Evolutionary conservation across 2,113 vertebrate species (phyloP).

Genomic region (Sinocyclocheilus maitianheensis): DNA sequence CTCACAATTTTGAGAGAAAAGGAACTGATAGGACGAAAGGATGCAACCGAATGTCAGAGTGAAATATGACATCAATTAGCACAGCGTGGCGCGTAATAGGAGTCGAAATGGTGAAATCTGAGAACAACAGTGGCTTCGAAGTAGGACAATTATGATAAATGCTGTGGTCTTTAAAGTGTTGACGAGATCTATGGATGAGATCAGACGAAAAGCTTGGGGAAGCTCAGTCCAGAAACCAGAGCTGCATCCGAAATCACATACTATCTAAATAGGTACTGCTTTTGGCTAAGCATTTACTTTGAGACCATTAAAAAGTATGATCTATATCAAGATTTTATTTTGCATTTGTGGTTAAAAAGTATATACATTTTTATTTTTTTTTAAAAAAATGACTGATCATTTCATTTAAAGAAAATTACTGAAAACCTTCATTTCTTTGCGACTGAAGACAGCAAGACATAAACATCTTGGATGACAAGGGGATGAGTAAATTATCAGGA

Average conservation of each 20-base stretch:
- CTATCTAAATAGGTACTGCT: neutral
- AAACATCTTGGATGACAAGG: no score
- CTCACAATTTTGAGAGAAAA: conserved; percentile 4
- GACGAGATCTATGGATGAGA: conserved; percentile 24
- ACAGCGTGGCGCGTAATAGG: conserved; percentile 43
- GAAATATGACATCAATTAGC: conserved; percentile 61
- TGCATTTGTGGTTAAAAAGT: no score
- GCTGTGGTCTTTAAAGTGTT: conserved; percentile 46
- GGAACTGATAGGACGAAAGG: conserved; percentile 45
- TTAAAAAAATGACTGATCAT: no score
- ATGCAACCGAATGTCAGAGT: conserved; percentile 53
- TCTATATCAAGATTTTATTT: no score
- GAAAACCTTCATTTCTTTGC: no score
- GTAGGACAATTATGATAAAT: conserved; percentile 49
- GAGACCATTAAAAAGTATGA: neutral
- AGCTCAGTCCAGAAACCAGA: neutral
- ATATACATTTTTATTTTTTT: no score
- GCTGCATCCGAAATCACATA: neutral
- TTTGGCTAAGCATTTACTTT: neutral
- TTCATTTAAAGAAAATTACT: no score
- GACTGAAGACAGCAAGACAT: no score
- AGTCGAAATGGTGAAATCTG: conserved; percentile 44
- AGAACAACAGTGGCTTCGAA: conserved; percentile 39
- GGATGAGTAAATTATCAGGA: no score
- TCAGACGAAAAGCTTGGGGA: neutral